Base-by-base conservation (phyloP, 2,888 invertebrate species). In the Galeruca laticollis region DNA sequence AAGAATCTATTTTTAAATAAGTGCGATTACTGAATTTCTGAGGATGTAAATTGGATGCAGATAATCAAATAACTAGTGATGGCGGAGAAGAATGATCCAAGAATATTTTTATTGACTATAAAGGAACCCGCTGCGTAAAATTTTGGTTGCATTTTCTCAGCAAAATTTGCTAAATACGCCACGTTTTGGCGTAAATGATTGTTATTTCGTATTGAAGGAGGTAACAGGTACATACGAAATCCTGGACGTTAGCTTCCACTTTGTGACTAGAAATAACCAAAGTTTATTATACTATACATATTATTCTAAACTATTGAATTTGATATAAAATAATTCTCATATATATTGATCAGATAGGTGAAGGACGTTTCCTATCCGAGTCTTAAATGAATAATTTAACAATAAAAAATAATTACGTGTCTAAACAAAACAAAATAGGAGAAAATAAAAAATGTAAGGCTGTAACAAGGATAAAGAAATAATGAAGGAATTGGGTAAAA, bases 51-150 rank as follows among this genome's bases (percentile, higher is more conserved):
- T 21, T 60, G 60, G 11, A 60, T 60, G 18, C 40, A 60, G 6
- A 60, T 43, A 60, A 60, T 60, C 15, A 60, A 43, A 4, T 60
- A 60, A 43, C 21, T 60, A 8, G 60, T 47, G 9, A 60, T 60
- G 8, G 43, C 21, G 2, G 60, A 60, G 21, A 60, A 43, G 13
- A 60, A 60, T 21, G 60, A 43, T 13, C 60, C 43, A 2, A 60
- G 15, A 43, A 43, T 43, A 9, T 20, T 21, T n/a, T 60, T 60
- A 43, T 60, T 60, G 15, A 60, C 60, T 2, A 21, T 8, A 35
- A 60, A 60, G 21, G 21, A 60, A 20, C 60, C 43, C 0, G 60
- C 60, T 21, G 60, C 60, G 4, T 21, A 43, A 60, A 37, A 60
- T 43, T 60, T 60, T 10, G 60, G 60, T 43, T 13, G 10, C 4